Evolutionary conservation across 2,888 invertebrate species (phyloP).

Genomic region (Mellilla xanthometata): DNA sequence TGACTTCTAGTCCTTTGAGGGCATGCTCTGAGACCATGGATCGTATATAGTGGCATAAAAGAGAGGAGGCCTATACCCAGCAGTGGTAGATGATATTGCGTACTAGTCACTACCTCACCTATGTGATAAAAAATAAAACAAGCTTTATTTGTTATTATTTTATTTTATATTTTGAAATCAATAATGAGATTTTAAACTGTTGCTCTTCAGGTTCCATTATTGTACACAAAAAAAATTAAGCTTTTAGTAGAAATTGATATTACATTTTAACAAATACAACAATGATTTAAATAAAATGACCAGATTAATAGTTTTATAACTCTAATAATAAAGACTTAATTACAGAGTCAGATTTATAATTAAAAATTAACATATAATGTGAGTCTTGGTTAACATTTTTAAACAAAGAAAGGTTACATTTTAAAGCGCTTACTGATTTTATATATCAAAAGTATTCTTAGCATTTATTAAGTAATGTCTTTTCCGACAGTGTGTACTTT

Average conservation of each 20-base stretch:
- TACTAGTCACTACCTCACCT: too few relatives aligned
- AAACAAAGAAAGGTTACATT: conserved; percentile 71
- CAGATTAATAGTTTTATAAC: conserved; percentile 80
- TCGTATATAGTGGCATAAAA: too few relatives aligned
- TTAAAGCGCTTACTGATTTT: conserved; percentile 71
- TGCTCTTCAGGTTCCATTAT: conserved; percentile 66
- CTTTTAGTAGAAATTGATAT: conserved; percentile 73
- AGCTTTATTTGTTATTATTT: conserved; percentile 65
- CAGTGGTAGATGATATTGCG: too few relatives aligned
- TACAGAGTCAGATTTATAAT: conserved; percentile 74
- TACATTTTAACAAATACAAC: conserved; percentile 76
- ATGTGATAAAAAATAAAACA: conserved; percentile 26
- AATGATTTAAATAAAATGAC: conserved; percentile 82
- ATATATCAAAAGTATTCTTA: conserved; percentile 74
- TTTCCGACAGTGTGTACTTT: conserved; percentile 75
- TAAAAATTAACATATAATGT: conserved; percentile 77
- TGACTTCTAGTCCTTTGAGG: too few relatives aligned
- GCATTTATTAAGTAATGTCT: conserved; percentile 70
- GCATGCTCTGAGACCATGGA: too few relatives aligned
- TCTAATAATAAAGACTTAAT: conserved; percentile 76
- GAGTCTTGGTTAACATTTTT: conserved; percentile 80
- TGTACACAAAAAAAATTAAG: conserved; percentile 75
- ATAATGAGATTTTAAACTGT: conserved; percentile 79
- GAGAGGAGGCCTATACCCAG: too few relatives aligned
- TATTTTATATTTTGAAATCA: conserved; percentile 75